Conservation (phyloP, 2,888 invertebrate genomes). For the Alentia gelatinosa region DNA sequence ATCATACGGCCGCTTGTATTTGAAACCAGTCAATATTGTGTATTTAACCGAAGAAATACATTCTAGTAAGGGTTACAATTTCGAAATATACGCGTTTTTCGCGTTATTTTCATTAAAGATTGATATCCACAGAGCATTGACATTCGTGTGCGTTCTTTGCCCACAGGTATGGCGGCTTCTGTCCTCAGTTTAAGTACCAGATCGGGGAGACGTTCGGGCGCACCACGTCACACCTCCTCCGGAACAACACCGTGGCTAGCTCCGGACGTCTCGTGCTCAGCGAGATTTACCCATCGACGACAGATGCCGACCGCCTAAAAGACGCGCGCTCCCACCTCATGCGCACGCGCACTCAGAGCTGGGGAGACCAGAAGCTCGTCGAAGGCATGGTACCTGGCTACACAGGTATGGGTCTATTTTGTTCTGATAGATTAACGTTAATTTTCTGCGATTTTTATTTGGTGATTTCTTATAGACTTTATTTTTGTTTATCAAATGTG, state of each 20-base stretch:
- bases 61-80: too few relatives aligned
- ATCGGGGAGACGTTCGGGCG: conserved; percentile 76
- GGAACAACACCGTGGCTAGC: conserved; percentile 69
- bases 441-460: too few relatives aligned
- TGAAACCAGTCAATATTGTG: too few relatives aligned
- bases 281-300: conserved; percentile 64
- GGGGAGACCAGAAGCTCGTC: conserved; percentile 75
- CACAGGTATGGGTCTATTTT: conserved; percentile 73
- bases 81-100: too few relatives aligned
- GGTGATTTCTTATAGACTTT: too few relatives aligned
- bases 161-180: conserved; percentile 76
- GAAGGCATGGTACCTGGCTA: conserved; percentile 76
- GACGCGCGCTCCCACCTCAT: conserved; percentile 62
- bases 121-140: too few relatives aligned
- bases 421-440: too few relatives aligned
- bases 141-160: too few relatives aligned
- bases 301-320: not conserved
- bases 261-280: conserved; percentile 72
- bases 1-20: too few relatives aligned
- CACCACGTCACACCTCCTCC: conserved; percentile 70
- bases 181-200: conserved; percentile 76
- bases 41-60: too few relatives aligned
- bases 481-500: too few relatives aligned
- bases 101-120: too few relatives aligned
- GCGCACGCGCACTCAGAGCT: conserved; percentile 69